Evolutionary conservation across 1,140 invertebrate genomes (phyloP), one percentile per base, ranked within the genome.

Genomic region (Apocrypta bakeri): DNA sequence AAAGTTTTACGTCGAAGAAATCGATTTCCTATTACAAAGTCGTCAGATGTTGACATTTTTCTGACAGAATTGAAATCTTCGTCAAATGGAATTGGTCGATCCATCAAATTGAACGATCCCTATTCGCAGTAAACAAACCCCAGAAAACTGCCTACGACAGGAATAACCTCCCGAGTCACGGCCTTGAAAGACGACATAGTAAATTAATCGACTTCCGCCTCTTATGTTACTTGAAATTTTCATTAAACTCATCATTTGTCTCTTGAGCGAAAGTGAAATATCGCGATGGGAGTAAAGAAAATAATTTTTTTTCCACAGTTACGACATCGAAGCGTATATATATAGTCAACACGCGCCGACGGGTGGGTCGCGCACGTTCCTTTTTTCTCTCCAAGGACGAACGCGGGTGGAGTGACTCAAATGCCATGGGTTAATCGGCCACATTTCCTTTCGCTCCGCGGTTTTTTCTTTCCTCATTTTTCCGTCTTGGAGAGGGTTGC

Each of bases 361-460:
- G 40, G 9, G 56, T 40, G 17, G 14, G 33, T 33, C 48, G 21
- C 9, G 12, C 64, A 68, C 31, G 27, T 29, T 76, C 76, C 68
- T 82, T 82, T 14, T 40, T 56, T 29, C n/a, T n/a, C n/a, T n/a
- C n/a, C 80, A 81, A 66, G 79, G 69, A 81, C 71, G 21, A 21
- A 61, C 69, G 56, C 24, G 33, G 72, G 11, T 29, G 25, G 71
- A 68, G 79, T 81, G 79, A 81, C 56, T 74, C 56, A 81, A 71
- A 68, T 56, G n/a, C 33, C 72, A 68, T 17, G 71, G 27, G 56
- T 81, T 81, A 81, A 81, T 81, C 74, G 71, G 74, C 71, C 71
- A 74, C 79, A 48, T 81, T 74, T 81, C 79, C 79, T 81, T 63
- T 81, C 37, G 33, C 71, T 66, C 73, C 1, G 7, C 11, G 24